A percentile compares a stretch with the other conserved stretches of the same genome.
Evolutionary conservation across 2,888 invertebrate genomes (phyloP).

Genomic region (Lasioglossum calceatum): DNA sequence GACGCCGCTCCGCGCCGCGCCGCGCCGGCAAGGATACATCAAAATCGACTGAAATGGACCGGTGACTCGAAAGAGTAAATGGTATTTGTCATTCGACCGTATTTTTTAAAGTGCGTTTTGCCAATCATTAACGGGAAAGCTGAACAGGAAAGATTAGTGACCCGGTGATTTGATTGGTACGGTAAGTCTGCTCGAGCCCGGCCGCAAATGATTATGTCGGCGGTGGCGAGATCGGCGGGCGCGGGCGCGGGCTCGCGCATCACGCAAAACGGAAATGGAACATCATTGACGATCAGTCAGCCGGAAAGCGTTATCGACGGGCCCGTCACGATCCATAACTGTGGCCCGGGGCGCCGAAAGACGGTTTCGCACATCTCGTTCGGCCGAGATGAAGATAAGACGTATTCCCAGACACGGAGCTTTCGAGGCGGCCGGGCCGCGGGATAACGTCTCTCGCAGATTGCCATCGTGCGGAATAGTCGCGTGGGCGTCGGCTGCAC

Average conservation of each 20-base stretch:
- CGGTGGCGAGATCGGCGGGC: conserved; percentile 36
- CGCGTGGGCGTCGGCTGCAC: conserved; percentile 64
- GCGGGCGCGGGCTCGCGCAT: conserved; percentile 61
- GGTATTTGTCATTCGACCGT: no score
- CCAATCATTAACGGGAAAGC: no score
- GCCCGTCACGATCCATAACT: conserved; percentile 60
- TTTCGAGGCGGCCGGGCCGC: conserved; percentile 14
- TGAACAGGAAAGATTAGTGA: background rate
- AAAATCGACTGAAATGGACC: no score
- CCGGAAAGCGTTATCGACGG: conserved; percentile 70
- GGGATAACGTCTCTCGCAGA: conserved; percentile 56
- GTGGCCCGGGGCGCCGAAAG: conserved; percentile 48
- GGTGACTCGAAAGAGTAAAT: no score
- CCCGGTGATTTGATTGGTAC: background rate
- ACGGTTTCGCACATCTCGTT: conserved; percentile 29
- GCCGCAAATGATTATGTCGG: conserved; percentile 57
- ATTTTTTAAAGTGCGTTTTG: no score
- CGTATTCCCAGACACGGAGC: conserved; percentile 37
- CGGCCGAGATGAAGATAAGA: conserved; percentile 67
- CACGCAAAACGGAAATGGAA: conserved; percentile 76
- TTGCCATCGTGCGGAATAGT: conserved; percentile 59
- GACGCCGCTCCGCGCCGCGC: no score
- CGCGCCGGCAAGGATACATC: no score
- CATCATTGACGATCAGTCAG: conserved; percentile 73
- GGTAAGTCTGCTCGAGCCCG: conserved; percentile 32